These are phyloP conservation scores for Bucorvus abyssinicus DNA, from an alignment of 2,797 vertebrate species.

Conservation along the genomic window DNA sequence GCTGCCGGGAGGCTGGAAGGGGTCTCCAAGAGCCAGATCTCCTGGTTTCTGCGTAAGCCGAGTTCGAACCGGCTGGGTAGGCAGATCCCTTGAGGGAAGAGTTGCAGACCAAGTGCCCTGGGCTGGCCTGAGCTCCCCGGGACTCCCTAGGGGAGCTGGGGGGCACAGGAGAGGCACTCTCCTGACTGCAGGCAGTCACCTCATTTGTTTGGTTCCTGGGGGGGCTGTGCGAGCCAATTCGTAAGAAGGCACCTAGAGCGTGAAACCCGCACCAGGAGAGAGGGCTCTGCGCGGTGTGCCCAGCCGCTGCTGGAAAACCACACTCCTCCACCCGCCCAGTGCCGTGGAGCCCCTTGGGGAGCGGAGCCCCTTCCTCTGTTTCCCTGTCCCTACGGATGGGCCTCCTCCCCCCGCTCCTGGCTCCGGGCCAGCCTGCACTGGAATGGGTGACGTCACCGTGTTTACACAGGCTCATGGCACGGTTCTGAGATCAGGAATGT, in stretches of 20 bases:
- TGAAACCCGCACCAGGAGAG: rapidly evolving
- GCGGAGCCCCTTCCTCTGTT: background rate
- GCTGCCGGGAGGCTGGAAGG: background rate
- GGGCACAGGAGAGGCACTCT: too few relatives aligned
- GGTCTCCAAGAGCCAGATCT: background rate
- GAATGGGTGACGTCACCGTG: slow-evolving; percentile 6
- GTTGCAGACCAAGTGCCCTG: background rate
- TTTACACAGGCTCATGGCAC: slow-evolving; percentile 53
- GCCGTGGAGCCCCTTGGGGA: background rate
- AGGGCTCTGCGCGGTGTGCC: rapidly evolving
- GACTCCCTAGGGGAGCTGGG: background rate
- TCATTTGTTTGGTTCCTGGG: rapidly evolving
- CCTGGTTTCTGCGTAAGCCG: background rate
- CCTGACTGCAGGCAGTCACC: background rate
- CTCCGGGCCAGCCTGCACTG: background rate
- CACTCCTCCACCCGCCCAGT: rapidly evolving
- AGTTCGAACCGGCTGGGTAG: background rate
- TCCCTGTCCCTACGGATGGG: background rate
- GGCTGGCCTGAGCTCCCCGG: background rate
- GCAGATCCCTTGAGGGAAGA: background rate
- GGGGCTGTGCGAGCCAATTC: background rate
- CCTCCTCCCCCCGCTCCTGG: background rate
- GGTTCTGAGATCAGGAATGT: background rate
- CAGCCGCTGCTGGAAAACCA: rapidly evolving
- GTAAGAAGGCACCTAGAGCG: background rate